phyloP scores from a whole-genome alignment of 2,888 invertebrate genomes.

The Cosmia trapezina region DNA sequence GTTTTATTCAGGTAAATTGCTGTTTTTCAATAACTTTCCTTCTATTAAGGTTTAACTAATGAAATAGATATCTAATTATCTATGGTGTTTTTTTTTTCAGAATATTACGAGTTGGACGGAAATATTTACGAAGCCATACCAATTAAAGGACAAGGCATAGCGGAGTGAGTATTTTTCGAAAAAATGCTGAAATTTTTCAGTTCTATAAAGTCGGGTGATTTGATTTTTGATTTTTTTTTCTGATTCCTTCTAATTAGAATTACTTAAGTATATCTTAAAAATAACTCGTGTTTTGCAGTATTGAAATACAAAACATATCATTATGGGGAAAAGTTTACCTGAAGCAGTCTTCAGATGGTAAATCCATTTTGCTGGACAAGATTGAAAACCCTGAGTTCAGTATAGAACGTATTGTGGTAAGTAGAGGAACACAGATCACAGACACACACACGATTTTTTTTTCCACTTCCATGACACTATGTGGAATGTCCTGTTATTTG shows the following conservation, averaged over 20 bases:
- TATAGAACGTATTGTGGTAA: slow-evolving; percentile 62
- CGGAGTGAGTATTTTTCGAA: slow-evolving; percentile 70
- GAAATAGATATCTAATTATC: neutral
- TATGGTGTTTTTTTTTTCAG: slow-evolving; percentile 66
- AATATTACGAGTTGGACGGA: slow-evolving; percentile 76
- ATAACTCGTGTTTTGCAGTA: slow-evolving; percentile 65
- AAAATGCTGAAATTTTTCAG: neutral
- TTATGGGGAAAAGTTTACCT: slow-evolving; percentile 72
- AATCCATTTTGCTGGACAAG: slow-evolving; percentile 72
- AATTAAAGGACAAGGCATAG: slow-evolving; percentile 72
- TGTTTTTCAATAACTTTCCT: neutral
- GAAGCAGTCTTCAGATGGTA: slow-evolving; percentile 71
- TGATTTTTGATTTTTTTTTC: too few relatives aligned
- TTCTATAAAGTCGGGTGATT: too few relatives aligned
- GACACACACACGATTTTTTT: neutral
- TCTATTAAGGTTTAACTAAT: neutral
- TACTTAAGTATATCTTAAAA: neutral
- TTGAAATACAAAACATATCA: slow-evolving; percentile 69
- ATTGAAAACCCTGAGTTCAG: slow-evolving; percentile 69
- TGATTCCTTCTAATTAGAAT: neutral
- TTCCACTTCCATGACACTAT: too few relatives aligned
- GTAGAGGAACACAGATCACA: slow-evolving; percentile 3
- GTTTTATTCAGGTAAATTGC: slow-evolving; percentile 52
- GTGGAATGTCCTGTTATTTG: too few relatives aligned
- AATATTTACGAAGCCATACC: slow-evolving; percentile 71